Evolutionary conservation across 2,797 vertebrate species (phyloP), one percentile per base, ranked within the genome.

Genomic region (Clangula hyemalis): DNA sequence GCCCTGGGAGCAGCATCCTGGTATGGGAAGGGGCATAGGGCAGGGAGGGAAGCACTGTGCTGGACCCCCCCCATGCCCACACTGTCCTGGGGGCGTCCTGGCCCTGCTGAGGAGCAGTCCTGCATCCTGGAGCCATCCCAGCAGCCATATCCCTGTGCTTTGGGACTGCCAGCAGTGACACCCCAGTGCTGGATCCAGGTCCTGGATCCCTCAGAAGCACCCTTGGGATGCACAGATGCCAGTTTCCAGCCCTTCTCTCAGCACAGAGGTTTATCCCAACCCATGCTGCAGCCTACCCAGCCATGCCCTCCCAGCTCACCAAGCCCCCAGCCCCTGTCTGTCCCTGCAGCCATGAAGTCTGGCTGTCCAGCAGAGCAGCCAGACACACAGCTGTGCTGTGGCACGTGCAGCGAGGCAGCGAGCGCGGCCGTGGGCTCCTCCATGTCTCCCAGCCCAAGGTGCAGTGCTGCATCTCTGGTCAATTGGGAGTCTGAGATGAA

Each of bases 401-500:
- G 36, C 36, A 62, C 4, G 43, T 10, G 1, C 71, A 15, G 73
- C 24, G 10, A 22, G 3, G 24, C 36, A 20, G n/a, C 4, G 0
- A 79, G 34, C 13, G 4, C 21, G 1, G 10, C 6, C 3, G 0
- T 0, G 4, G 24, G 8, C 68, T 65, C 86, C 3, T 87, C 87
- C 74, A 85, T 97, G 97, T 98, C 97, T 98, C 98, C 98, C 98
- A 98, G 99, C 99, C 99, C 98, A 97, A 96, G 99, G 99, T 99
- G 99, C 99, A 99, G 99, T 99, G 99, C 99, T 99, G 99, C 99
- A 99, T 99, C 99, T 99, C 99, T 99, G 99, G 99, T 99, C 99
- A 99, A 98, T 98, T 99, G 99, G 98, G 99, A 99, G 99, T 99
- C 99, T 99, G 99, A 99, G 99, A 99, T 99, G 99, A 99, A 99